Evolutionary conservation across 2,113 vertebrate species (phyloP).

Genomic region (Sterna hirundo): DNA sequence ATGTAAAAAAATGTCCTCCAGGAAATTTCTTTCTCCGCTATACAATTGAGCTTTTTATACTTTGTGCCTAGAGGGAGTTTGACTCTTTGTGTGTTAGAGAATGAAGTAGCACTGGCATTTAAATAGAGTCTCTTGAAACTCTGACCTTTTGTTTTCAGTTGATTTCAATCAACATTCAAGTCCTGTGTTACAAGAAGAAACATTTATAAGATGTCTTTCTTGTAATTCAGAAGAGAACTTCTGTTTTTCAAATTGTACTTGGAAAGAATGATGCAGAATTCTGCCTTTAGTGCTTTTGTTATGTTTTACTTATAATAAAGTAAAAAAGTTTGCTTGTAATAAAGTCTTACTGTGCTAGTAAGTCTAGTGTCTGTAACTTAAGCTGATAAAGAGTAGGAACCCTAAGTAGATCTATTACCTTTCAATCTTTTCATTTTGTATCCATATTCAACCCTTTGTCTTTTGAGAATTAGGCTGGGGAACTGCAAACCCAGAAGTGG

Average conservation of each 20-base stretch:
- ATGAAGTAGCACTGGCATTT: slow-evolving; percentile 60
- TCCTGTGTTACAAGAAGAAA: slow-evolving; percentile 45
- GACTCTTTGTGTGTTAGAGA: slow-evolving; percentile 31
- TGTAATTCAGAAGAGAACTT: background rate
- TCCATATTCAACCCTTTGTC: background rate
- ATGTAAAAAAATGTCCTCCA: slow-evolving; percentile 22
- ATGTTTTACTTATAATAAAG: background rate
- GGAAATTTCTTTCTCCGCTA: slow-evolving; percentile 36
- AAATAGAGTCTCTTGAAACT: slow-evolving; percentile 55
- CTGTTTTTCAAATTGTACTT: background rate
- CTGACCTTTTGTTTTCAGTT: slow-evolving; percentile 53
- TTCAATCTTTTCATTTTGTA: background rate
- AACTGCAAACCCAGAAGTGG: slow-evolving; percentile 24
- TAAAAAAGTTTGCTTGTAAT: background rate
- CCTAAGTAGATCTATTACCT: background rate
- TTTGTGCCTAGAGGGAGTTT: slow-evolving; percentile 35
- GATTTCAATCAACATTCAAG: slow-evolving; percentile 61
- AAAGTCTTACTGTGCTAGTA: background rate
- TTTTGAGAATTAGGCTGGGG: slow-evolving; percentile 76
- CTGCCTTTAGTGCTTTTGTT: background rate
- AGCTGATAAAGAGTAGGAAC: background rate
- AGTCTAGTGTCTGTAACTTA: background rate
- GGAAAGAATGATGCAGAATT: background rate
- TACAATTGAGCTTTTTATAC: slow-evolving; percentile 49
- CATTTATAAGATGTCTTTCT: slow-evolving; percentile 30